phyloP scores from a whole-genome alignment of 1,140 invertebrate genomes.

The Caerostris darwini region DNA sequence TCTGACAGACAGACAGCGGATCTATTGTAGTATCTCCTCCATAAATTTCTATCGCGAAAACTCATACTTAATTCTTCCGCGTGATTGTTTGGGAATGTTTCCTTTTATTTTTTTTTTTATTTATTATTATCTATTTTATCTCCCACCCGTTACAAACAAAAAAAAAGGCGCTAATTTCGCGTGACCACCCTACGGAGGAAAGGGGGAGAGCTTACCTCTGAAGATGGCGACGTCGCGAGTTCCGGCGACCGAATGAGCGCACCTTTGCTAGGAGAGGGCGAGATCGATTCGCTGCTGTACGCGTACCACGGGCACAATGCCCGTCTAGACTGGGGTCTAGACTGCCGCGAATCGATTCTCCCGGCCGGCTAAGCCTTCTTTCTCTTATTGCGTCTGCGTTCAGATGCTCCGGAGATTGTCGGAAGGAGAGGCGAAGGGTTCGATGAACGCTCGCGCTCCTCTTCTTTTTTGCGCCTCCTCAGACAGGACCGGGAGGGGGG shows the following conservation, averaged over 20 bases:
- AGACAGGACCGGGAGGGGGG: background rate
- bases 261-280: background rate
- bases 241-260: background rate
- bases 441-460: background rate
- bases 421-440: constrained; percentile 18
- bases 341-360: constrained; percentile 45
- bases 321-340: constrained; percentile 54
- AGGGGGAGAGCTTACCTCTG: constrained; percentile 31
- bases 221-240: constrained; percentile 40
- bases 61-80: too few relatives aligned
- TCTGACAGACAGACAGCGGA: too few relatives aligned
- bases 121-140: background rate
- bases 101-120: too few relatives aligned
- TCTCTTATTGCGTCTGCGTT: constrained; percentile 4
- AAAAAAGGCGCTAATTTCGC: background rate
- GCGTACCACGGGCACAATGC: constrained; percentile 55
- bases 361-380: constrained; percentile 12
- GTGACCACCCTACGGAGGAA: background rate
- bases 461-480: background rate
- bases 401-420: constrained; percentile 18
- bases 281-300: background rate
- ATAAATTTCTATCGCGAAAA: too few relatives aligned
- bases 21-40: too few relatives aligned
- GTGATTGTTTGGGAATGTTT: too few relatives aligned
- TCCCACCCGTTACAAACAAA: background rate